Evolutionary conservation across 2,113 vertebrate genomes (phyloP).

Genomic region (Corapipo altera): DNA sequence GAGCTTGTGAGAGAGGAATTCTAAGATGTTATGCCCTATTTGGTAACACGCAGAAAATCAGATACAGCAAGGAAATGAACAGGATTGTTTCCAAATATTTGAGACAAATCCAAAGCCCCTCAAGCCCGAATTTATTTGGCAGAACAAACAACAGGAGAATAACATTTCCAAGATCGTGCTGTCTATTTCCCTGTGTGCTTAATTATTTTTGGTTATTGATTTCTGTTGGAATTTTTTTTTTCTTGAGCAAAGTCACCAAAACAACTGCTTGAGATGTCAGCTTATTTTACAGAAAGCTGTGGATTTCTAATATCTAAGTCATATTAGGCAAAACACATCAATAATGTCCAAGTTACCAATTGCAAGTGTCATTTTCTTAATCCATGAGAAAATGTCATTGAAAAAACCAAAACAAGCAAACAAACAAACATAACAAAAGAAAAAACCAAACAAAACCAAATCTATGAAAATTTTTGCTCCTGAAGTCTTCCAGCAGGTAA

Average conservation of each 20-base stretch:
- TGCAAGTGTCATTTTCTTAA: neutral
- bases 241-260: neutral
- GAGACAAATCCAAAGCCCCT: constrained; percentile 27
- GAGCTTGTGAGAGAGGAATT: neutral
- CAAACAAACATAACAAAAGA: neutral
- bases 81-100: constrained; percentile 51
- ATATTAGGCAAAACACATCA: neutral
- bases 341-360: neutral
- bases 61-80: neutral
- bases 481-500: neutral
- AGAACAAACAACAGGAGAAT: constrained; percentile 2
- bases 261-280: neutral
- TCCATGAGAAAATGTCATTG: neutral
- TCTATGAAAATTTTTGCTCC: neutral
- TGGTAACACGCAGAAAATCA: constrained; percentile 31
- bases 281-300: neutral
- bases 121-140: constrained; percentile 45
- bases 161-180: neutral
- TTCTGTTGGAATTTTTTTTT: neutral
- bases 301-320: neutral
- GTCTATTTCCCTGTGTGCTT: neutral
- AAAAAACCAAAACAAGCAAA: neutral
- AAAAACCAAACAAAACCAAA: neutral
- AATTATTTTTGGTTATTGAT: constrained; percentile 27
- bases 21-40: constrained; percentile 44